A percentile compares a stretch with the other conserved stretches of the same genome.
phyloP scores from a whole-genome alignment of 2,888 invertebrate species.

The Notocelia uddmanniana region DNA sequence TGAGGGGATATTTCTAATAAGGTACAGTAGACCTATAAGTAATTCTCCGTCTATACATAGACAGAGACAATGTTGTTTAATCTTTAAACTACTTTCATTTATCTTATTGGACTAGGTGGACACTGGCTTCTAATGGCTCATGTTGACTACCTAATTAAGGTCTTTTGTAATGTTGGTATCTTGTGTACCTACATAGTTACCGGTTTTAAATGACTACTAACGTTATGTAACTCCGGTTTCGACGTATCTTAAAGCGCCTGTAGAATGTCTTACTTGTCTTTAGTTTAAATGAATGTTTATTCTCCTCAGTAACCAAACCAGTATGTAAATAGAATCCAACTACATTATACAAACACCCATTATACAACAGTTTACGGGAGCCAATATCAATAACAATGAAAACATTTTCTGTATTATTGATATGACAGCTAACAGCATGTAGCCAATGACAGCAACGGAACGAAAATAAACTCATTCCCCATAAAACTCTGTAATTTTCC shows the following conservation, averaged over 20 bases:
- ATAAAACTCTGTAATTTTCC: slow-evolving; percentile 22
- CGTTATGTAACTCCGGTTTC: not conserved
- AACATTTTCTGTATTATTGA: slow-evolving; percentile 5
- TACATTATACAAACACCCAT: not conserved
- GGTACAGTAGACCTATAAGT: not conserved
- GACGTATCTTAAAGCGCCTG: not conserved
- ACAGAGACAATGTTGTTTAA: not conserved
- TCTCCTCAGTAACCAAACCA: not conserved
- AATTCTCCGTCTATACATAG: too few relatives aligned
- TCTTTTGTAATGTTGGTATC: not conserved
- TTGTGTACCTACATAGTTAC: not conserved
- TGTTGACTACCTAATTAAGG: not conserved
- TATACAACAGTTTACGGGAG: slow-evolving; percentile 8
- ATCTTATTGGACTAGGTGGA: not conserved
- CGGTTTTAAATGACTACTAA: not conserved
- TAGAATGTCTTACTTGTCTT: not conserved
- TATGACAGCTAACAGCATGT: slow-evolving; percentile 23
- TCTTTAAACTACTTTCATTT: not conserved
- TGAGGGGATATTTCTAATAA: not conserved
- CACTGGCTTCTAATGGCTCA: too few relatives aligned
- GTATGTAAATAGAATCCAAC: not conserved
- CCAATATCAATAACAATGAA: slow-evolving; percentile 15
- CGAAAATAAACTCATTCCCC: slow-evolving; percentile 18
- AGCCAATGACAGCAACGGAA: slow-evolving; percentile 24
- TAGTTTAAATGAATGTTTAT: not conserved